Base-by-base conservation (phyloP, 2,888 invertebrate species). In the Cosmia pyralina region DNA sequence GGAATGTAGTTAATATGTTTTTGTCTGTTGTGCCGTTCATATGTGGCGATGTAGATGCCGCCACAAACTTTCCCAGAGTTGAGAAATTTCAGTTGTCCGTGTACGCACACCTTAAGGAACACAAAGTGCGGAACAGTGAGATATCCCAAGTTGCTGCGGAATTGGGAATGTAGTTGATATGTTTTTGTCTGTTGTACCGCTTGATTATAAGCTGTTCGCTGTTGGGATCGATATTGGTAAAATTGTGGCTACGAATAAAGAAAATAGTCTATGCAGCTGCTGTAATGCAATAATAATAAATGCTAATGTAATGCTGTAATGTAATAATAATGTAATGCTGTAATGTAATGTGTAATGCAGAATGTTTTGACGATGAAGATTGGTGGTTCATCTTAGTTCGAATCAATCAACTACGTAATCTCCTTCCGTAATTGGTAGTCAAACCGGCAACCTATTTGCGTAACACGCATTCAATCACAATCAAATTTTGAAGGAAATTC, bases 1-100 rank as follows among this genome's bases (percentile, higher is more conserved):
- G 71, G 60, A 74, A 68, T 65, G 46, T 52, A 83, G 60, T 75
- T 66, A 72, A 69, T 69, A 72, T 85, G 68, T 83, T 72, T n/a
- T n/a, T n/a, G n/a, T n/a, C n/a, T n/a, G n/a, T n/a, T n/a, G n/a
- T n/a, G n/a, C n/a, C n/a, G n/a, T 28, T 28, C 28, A 3, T 3
- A 28, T 28, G 28, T 28, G 28, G 28, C 28, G 2, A 2, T 28
- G 3, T 28, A 28, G 28, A 28, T 28, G 28, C 4, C 38, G 4
- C 38, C 38, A 38, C 7, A 1, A 34, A 57, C 1, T 34, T 58
- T 13, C 7, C 11, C 34, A 58, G 48, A 58, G 58, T 34, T 44
- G 11, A 19, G 28, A 19, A 48, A 60, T 53, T 15, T 8, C 19
- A 48, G 60, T 60, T n/a, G 5, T 22, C 38, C 13, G 8, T 77